A percentile compares a stretch with the other conserved stretches of the same genome.
Conservation (phyloP, 2,888 invertebrate species). For the Selenia dentaria region DNA sequence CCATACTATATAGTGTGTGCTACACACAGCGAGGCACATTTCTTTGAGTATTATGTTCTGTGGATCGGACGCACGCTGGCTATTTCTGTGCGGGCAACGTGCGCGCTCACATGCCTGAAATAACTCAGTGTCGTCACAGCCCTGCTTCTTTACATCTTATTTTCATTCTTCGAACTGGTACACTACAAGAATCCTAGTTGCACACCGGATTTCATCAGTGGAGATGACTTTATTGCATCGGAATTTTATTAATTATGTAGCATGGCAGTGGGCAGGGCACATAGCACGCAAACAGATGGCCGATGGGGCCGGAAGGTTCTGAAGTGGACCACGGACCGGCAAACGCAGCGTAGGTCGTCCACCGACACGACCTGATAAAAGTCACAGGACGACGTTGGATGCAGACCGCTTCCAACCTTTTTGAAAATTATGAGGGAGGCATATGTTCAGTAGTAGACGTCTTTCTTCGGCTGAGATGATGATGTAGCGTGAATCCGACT, state of each 20-base stretch:
- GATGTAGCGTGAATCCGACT: too few species aligned
- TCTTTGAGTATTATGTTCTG: constrained; percentile 2
- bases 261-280: too few species aligned
- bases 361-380: too few species aligned
- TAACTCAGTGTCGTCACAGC: constrained; percentile 52
- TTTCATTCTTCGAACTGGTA: constrained; percentile 32
- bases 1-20: not conserved
- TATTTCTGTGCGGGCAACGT: constrained; percentile 47
- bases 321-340: too few species aligned
- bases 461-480: too few species aligned
- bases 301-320: too few species aligned
- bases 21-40: not conserved
- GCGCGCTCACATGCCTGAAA: constrained; percentile 47
- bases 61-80: constrained; percentile 18
- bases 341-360: too few species aligned
- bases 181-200: constrained; percentile 6
- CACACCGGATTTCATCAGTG: constrained; percentile 4
- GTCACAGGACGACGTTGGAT: too few species aligned
- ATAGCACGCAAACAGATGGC: too few species aligned
- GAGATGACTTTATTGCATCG: not conserved
- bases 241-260: not conserved
- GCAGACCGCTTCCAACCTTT: too few species aligned
- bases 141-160: constrained; percentile 40
- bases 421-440: too few species aligned
- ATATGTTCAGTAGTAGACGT: too few species aligned